Evolutionary conservation across 2,888 invertebrate species (phyloP), one percentile per base, ranked within the genome.

Genomic region (Oligia latruncula): DNA sequence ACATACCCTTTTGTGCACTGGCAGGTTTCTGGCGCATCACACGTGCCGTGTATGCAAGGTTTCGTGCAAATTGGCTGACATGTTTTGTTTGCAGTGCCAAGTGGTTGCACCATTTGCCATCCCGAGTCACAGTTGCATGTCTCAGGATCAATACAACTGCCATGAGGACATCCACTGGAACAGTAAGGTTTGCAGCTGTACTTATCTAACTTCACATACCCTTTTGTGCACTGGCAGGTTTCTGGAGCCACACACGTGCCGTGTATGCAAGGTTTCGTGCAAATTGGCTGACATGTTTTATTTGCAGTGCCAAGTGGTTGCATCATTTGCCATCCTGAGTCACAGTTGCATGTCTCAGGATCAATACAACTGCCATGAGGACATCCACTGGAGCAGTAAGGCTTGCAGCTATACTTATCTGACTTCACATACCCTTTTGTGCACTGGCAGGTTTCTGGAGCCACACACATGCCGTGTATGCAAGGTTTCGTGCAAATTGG

Each of bases 361-460:
- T 0, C 52, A 9, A 85, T 55, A 70, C 86, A 86, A 6, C 2
- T 77, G 1, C 85, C 85, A 60, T 81, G 65, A 20, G 35, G 35
- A 67, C 86, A 86, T 4, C 66, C 76, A 2, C 29, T 60, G 11
- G 79, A 76, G n/a, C 85, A 86, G 17, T 72, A 5, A 8, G 85
- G 85, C n/a, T 77, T 23, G 60, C 86, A 86, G 43, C 23, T 76
- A 17, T 74, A 55, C 0, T 67, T 40, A 1, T 65, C 71, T 15
- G 23, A 40, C 52, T 76, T 77, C 13, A 52, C 46, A 43, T 79
- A 79, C 0, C 84, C 86, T 2, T 62, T 6, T 13, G 23, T 20
- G 23, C 86, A 88, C 43, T 71, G 29, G 20, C 88, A 88, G 0
- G 43, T 79, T 15, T 84, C 79, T 9, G 88, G 88, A 1, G 70